These are phyloP conservation scores for Puma concolor DNA, from an alignment of 2,113 vertebrate genomes.

Conservation along the genomic window DNA sequence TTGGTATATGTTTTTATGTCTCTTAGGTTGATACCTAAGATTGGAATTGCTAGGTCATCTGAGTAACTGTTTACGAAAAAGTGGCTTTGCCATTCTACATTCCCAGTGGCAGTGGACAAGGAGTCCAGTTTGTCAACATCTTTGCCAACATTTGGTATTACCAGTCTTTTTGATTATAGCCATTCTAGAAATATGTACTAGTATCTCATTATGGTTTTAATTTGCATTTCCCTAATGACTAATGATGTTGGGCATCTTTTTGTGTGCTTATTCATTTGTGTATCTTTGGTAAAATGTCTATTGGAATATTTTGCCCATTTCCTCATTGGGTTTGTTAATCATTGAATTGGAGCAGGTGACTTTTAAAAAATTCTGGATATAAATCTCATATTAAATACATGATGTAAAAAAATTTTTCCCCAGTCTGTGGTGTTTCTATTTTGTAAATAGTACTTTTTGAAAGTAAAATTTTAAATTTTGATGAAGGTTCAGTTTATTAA, in stretches of 20 bases:
- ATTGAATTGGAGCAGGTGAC: background rate
- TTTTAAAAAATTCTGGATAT: background rate
- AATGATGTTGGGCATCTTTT: background rate
- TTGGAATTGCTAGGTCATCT: background rate
- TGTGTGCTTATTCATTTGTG: background rate
- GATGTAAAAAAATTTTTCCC: background rate
- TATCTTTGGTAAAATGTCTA: background rate
- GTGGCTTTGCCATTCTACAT: background rate
- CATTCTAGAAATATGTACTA: background rate
- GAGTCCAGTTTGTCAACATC: background rate
- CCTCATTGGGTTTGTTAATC: background rate
- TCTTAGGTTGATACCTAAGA: background rate
- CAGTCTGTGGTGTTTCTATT: background rate
- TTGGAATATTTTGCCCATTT: background rate
- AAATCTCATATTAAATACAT: background rate
- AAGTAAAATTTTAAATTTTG: background rate
- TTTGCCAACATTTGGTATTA: background rate
- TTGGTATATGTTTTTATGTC: background rate
- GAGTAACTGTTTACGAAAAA: constrained; percentile 3
- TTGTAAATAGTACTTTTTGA: background rate
- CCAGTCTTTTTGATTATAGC: background rate
- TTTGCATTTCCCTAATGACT: background rate
- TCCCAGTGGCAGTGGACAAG: background rate
- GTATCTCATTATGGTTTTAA: background rate
- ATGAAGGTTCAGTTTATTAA: background rate